phyloP scores from a whole-genome alignment of 2,888 invertebrate genomes.

The Loripinus fragilis region DNA sequence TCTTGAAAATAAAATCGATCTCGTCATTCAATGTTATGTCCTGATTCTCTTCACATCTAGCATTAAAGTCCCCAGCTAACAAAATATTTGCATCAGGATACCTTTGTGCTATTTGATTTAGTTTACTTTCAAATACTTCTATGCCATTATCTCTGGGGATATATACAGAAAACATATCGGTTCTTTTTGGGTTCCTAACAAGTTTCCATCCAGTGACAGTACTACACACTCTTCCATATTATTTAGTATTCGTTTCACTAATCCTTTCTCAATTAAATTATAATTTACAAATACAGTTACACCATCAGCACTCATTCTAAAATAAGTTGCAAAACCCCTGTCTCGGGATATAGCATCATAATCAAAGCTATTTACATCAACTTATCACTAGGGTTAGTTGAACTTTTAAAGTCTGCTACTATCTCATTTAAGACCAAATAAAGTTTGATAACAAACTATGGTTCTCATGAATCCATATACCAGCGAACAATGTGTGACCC shows the following conservation, averaged over 20 bases:
- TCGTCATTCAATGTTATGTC: neutral
- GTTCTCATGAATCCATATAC: no score
- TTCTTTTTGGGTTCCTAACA: neutral
- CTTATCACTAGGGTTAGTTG: no score
- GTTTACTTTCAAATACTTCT: constrained; percentile 18
- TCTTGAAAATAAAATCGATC: constrained; percentile 15
- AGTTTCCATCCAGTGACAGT: neutral
- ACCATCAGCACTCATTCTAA: no score
- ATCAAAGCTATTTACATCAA: no score
- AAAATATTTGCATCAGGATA: constrained; percentile 11
- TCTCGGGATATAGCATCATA: no score
- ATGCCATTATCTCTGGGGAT: constrained; percentile 12
- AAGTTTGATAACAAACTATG: no score
- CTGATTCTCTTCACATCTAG: neutral
- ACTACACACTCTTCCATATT: constrained; percentile 4
- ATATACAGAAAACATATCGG: constrained; percentile 16
- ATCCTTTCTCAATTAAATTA: neutral
- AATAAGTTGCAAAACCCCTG: no score
- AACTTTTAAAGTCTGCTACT: no score
- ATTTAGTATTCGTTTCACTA: constrained; percentile 6
- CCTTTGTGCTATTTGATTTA: neutral
- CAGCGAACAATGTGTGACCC: no score
- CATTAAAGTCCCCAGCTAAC: constrained; percentile 8
- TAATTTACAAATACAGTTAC: constrained; percentile 10
- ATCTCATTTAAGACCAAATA: no score